These are phyloP conservation scores for Camelus bactrianus DNA, from an alignment of 2,113 vertebrate species.

Conservation along the genomic window DNA sequence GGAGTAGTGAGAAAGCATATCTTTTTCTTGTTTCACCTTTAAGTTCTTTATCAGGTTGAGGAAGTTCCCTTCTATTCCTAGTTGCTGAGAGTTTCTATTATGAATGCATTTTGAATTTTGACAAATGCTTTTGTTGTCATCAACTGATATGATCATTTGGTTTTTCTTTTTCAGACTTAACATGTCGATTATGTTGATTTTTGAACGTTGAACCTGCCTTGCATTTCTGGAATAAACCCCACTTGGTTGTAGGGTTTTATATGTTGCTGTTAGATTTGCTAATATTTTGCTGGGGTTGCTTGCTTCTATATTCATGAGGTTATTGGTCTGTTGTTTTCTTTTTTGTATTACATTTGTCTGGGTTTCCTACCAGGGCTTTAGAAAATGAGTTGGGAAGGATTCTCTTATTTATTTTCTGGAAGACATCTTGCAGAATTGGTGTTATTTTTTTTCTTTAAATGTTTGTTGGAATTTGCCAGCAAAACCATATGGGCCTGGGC, in stretches of 20 bases:
- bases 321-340: slow-evolving; percentile 35
- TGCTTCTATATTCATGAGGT: slow-evolving; percentile 1
- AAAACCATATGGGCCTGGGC: background rate
- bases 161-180: slow-evolving; percentile 15
- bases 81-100: slow-evolving; percentile 22
- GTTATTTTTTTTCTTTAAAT: background rate
- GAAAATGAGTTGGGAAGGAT: slow-evolving; percentile 49
- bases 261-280: slow-evolving; percentile 35
- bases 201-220: slow-evolving; percentile 40
- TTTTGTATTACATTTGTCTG: background rate
- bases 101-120: slow-evolving; percentile 33
- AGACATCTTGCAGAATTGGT: slow-evolving; percentile 26
- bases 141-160: background rate
- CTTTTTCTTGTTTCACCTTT: slow-evolving; percentile 21
- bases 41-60: slow-evolving; percentile 25
- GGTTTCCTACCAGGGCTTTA: slow-evolving; percentile 8
- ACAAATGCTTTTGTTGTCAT: slow-evolving; percentile 14
- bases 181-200: slow-evolving; percentile 6
- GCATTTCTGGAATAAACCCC: background rate
- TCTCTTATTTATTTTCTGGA: background rate
- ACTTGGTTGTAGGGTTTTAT: background rate
- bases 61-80: background rate
- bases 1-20: background rate
- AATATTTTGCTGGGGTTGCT: slow-evolving; percentile 12
- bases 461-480: slow-evolving; percentile 19